Conservation (phyloP, 2,113 vertebrate genomes). For the Gasterosteus aculeatus region DNA sequence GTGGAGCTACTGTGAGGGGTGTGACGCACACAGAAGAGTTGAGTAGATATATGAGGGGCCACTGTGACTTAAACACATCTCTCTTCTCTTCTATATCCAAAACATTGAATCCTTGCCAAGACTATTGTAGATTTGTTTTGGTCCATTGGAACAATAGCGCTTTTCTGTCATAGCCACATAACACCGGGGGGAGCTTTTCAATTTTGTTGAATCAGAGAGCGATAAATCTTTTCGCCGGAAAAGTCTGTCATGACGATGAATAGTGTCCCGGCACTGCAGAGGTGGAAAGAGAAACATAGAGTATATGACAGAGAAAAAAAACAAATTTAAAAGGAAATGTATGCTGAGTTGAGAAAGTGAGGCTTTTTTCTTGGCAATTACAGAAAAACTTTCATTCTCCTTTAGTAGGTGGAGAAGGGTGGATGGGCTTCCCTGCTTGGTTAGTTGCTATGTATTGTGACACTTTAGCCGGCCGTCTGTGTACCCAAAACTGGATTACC, state of each 20-base stretch:
- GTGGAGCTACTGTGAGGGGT: conserved; percentile 25
- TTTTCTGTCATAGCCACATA: not conserved
- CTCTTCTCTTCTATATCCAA: not conserved
- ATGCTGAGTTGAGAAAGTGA: conserved; percentile 1
- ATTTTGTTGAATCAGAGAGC: conserved; percentile 3
- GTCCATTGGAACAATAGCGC: not conserved
- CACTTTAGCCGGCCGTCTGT: not conserved
- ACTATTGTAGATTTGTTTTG: not conserved
- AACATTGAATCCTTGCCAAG: not conserved
- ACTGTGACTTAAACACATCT: not conserved
- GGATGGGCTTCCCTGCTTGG: not conserved
- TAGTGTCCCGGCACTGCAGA: not conserved
- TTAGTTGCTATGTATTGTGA: not conserved
- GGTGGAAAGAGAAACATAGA: conserved; percentile 3
- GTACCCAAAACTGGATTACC: not conserved
- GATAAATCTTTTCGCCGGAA: conserved; percentile 16
- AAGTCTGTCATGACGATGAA: conserved; percentile 3
- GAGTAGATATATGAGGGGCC: conserved; percentile 23
- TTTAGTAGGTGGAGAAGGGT: not conserved
- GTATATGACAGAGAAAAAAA: conserved; percentile 7
- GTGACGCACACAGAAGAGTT: conserved; percentile 14
- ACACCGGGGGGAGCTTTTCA: not conserved
- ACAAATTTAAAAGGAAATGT: not conserved
- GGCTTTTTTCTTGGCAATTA: conserved; percentile 7
- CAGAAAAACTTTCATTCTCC: not conserved